phyloP scores from a whole-genome alignment of 1,140 invertebrate genomes.

The Cydia pomonella region DNA sequence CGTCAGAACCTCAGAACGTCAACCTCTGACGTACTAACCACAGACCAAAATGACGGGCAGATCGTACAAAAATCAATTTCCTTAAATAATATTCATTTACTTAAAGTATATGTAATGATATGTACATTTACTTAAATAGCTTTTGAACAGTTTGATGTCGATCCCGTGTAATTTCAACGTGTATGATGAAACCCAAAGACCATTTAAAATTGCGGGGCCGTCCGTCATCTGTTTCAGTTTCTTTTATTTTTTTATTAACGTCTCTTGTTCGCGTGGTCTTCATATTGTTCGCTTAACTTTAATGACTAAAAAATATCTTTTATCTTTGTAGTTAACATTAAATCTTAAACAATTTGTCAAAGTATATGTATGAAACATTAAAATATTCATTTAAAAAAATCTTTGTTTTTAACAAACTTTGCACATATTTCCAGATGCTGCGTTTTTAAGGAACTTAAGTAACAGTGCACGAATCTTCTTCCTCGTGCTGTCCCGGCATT shows the following conservation, averaged over 20 bases:
- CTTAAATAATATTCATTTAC: slow-evolving; percentile 16
- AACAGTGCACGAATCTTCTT: too few species aligned
- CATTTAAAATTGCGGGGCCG: background rate
- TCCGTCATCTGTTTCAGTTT: background rate
- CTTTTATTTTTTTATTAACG: background rate
- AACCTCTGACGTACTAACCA: slow-evolving; percentile 12
- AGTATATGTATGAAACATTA: too few species aligned
- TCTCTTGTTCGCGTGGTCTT: background rate
- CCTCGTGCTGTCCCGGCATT: too few species aligned
- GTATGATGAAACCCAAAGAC: background rate
- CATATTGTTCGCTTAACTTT: background rate
- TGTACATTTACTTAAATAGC: slow-evolving; percentile 26
- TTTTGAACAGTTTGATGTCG: background rate
- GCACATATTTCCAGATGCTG: too few species aligned
- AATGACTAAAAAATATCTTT: background rate
- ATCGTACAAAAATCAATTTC: slow-evolving; percentile 1
- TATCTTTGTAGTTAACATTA: background rate
- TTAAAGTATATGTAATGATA: slow-evolving; percentile 18
- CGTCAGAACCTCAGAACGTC: background rate
- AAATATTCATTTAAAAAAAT: too few species aligned
- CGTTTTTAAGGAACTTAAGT: too few species aligned
- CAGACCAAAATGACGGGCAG: slow-evolving; percentile 6
- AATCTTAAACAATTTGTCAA: too few species aligned
- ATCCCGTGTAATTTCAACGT: slow-evolving; percentile 1
- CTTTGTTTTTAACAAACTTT: too few species aligned